Conservation (phyloP, 2,113 vertebrate species). For the Redunca redunca region DNA sequence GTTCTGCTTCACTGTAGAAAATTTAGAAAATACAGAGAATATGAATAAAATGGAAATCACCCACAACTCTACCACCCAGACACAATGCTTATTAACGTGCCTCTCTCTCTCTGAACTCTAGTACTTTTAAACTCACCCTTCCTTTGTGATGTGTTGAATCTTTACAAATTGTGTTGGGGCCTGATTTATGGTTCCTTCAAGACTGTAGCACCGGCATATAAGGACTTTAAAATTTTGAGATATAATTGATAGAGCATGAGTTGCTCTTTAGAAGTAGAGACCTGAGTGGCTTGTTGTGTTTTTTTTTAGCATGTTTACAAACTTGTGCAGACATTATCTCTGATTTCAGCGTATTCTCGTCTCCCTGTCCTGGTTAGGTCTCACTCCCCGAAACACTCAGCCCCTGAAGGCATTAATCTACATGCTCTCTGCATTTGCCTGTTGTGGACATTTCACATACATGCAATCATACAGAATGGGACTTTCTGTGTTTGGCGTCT, state of each 20-base stretch:
- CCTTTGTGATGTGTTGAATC: neutral
- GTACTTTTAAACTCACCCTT: neutral
- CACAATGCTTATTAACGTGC: neutral
- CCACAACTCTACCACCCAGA: slow-evolving; percentile 46
- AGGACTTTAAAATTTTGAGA: neutral
- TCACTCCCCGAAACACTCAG: accelerated
- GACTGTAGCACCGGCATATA: neutral
- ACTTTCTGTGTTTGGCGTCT: neutral
- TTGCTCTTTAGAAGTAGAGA: neutral
- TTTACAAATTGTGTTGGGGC: neutral
- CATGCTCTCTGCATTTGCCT: neutral
- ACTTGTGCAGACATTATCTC: neutral
- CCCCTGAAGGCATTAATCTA: neutral
- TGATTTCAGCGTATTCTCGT: neutral
- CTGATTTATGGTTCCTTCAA: neutral
- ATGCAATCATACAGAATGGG: neutral
- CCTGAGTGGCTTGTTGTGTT: neutral
- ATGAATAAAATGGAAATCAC: slow-evolving; percentile 38
- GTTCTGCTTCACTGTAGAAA: slow-evolving; percentile 67
- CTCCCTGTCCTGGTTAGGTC: too few species aligned
- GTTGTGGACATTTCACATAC: neutral
- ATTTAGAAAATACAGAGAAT: slow-evolving; percentile 68
- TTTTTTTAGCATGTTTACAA: neutral
- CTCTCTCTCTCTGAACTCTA: neutral
- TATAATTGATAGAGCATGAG: neutral